These are phyloP conservation scores for Ariolimax columbianus DNA, from an alignment of 2,888 invertebrate genomes.

Conservation along the genomic window DNA sequence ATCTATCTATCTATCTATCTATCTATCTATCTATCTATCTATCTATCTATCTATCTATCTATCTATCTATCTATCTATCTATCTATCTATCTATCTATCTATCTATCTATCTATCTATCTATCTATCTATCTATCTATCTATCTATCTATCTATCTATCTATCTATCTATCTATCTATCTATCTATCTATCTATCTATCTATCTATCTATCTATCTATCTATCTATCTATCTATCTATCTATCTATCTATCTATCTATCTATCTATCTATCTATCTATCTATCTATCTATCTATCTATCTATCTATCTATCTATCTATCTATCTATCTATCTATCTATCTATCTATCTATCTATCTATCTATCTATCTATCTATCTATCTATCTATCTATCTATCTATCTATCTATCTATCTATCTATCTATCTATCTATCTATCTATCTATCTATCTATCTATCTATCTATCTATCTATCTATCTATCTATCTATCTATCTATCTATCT, in stretches of 20 bases:
- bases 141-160: neutral
- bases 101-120: neutral
- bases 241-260: constrained; percentile 26
- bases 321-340: constrained; percentile 4
- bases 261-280: constrained; percentile 32
- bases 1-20: neutral
- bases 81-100: neutral
- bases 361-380: constrained; percentile 35
- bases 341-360: neutral
- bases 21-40: neutral
- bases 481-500: constrained; percentile 34
- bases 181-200: neutral
- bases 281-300: constrained; percentile 8
- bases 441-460: neutral
- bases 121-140: neutral
- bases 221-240: neutral
- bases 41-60: neutral
- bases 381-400: constrained; percentile 23
- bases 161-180: neutral
- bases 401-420: constrained; percentile 10
- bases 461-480: constrained; percentile 19
- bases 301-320: constrained; percentile 1
- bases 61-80: neutral
- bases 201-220: neutral
- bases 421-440: neutral